Evolutionary conservation across 2,113 vertebrate species (phyloP), one percentile per base, ranked within the genome.

Genomic region (Oenanthe melanoleuca): DNA sequence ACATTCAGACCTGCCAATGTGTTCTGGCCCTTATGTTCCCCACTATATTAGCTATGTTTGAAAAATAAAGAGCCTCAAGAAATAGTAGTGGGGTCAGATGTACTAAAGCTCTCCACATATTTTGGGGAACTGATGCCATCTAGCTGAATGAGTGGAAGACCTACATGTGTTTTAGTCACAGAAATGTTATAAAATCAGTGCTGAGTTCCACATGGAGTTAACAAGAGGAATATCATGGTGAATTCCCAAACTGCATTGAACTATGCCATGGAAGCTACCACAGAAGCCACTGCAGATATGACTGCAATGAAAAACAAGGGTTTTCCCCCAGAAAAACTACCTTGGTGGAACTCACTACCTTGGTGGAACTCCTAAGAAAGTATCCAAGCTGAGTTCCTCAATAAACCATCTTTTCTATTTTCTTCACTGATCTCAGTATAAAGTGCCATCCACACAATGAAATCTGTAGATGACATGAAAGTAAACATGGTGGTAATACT

Each of bases 301-400:
- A 19, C 19, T 14, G 9, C 22, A 59, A 80, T 25, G 45, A 59
- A 74, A 71, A 86, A 3, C 22, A 63, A 6, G 44, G 52, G 24
- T 24, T 71, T 83, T 52, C 9, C 11, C 14, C 33, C 29, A 52
- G 59, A 13, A 63, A 49, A 75, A 26, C 26, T 17, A 50, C 7
- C 8, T 17, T 0, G 44, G 19, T 45, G 44, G 44, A 45, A 45
- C 44, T 45, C 44, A 29, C 26, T 20, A 45, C 6, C 8, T 15
- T 0, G 0, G 25, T 22, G 34, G 9, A 63, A 45, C 8, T 67
- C 34, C 49, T 22, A n/a, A 44, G 70, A n/a, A 81, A 79, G 29
- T 3, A 69, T 8, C 13, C 0, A 2, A 64, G 69, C 12, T 49
- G 29, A 87, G n/a, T 18, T 56, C 8, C 5, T 12, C 20, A 24